These are phyloP conservation scores for Setipinna tenuifilis DNA, from an alignment of 2,797 vertebrate species.

Conservation along the genomic window DNA sequence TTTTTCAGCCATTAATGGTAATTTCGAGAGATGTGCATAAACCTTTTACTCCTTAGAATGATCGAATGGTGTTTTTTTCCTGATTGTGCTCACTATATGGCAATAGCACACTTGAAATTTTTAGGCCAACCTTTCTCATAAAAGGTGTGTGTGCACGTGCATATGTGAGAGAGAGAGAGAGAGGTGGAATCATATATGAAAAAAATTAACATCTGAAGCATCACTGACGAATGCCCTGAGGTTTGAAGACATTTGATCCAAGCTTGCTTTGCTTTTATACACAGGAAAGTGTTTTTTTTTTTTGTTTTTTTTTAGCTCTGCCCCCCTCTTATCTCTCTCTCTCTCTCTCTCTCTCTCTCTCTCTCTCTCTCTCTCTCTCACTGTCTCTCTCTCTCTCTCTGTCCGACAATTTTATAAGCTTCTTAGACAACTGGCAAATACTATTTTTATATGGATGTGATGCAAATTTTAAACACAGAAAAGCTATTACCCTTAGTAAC, in stretches of 20 bases:
- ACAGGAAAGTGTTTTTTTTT: not conserved
- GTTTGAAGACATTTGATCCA: not conserved
- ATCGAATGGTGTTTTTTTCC: not conserved
- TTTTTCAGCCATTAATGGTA: not conserved
- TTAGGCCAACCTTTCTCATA: not conserved
- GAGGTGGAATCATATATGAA: too few relatives aligned
- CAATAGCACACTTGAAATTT: not conserved
- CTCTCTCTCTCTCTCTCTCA: too few relatives aligned
- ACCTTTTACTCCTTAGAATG: not conserved
- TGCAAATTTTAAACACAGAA: constrained; percentile 34
- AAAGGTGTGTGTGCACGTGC: not conserved
- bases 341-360: too few relatives aligned
- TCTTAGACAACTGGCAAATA: not conserved
- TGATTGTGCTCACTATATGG: not conserved
- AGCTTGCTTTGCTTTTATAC: not conserved
- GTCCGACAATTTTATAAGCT: not conserved
- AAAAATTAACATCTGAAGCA: not conserved
- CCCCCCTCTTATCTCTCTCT: not conserved
- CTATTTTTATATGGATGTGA: not conserved
- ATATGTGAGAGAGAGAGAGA: constrained; percentile 22
- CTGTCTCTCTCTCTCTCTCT: too few relatives aligned
- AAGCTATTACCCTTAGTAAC: constrained; percentile 49
- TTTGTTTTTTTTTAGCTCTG: not conserved
- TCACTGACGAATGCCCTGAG: not conserved
- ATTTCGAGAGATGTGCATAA: not conserved